These are phyloP conservation scores for Nephotettix cincticeps DNA, from an alignment of 1,140 invertebrate species.

Conservation along the genomic window DNA sequence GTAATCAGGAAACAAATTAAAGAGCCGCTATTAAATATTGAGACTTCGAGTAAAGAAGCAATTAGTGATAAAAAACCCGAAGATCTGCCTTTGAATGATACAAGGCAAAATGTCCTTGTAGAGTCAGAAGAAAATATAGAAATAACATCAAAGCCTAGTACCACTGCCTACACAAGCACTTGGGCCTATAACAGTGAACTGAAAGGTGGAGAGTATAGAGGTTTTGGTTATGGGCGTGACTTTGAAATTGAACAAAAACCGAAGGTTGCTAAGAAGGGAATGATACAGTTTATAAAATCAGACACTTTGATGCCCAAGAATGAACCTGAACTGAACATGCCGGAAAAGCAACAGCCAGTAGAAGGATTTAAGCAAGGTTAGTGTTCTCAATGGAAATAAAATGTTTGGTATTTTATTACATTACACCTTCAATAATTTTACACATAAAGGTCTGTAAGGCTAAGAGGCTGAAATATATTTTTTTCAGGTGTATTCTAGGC, in stretches of 20 bases:
- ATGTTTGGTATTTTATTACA: too few relatives aligned
- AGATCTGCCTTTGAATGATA: background rate
- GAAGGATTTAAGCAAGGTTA: background rate
- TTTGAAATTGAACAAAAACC: slow-evolving; percentile 30
- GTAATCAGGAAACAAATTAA: background rate
- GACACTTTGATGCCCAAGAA: slow-evolving; percentile 42
- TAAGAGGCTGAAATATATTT: too few relatives aligned
- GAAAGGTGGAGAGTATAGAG: slow-evolving; percentile 31
- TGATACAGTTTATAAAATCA: slow-evolving; percentile 47
- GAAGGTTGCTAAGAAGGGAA: slow-evolving; percentile 41
- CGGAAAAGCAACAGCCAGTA: background rate
- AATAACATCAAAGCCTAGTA: background rate
- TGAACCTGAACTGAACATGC: background rate
- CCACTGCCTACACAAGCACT: slow-evolving; percentile 9
- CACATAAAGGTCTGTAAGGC: too few relatives aligned
- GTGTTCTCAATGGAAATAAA: too few relatives aligned
- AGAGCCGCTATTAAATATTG: background rate
- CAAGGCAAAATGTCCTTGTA: background rate
- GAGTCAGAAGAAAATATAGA: background rate
- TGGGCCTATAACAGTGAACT: slow-evolving; percentile 25
- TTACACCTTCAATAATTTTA: too few relatives aligned
- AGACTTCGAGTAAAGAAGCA: background rate
- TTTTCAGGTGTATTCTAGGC: too few relatives aligned
- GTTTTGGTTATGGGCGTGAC: slow-evolving; percentile 33
- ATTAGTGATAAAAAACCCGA: background rate